These are phyloP conservation scores for Campylomormyrus numenius DNA, from an alignment of 2,113 vertebrate genomes.

Conservation along the genomic window DNA sequence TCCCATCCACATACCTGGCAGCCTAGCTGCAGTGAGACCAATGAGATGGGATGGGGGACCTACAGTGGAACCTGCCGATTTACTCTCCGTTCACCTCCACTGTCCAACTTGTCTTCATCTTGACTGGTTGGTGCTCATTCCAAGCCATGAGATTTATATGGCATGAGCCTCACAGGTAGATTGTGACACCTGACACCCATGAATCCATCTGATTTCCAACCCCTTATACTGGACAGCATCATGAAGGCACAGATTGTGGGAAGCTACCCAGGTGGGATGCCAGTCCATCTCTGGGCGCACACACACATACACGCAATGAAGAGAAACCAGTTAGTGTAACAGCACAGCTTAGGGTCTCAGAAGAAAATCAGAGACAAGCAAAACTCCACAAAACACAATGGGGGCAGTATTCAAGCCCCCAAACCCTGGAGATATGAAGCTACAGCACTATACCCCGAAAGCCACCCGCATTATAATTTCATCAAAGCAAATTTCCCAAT, in stretches of 20 bases:
- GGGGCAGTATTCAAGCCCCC: neutral
- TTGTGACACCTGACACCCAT: neutral
- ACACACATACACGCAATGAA: neutral
- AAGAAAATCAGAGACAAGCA: neutral
- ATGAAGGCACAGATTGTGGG: neutral
- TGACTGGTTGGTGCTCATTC: too few species aligned
- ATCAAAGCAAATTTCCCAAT: neutral
- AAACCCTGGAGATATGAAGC: neutral
- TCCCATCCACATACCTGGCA: neutral
- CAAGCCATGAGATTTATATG: neutral
- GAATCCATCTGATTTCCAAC: neutral
- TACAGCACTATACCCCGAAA: neutral
- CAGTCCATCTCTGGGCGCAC: neutral
- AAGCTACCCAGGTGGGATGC: neutral
- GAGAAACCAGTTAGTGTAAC: neutral
- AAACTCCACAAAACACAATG: neutral
- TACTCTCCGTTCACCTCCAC: too few species aligned
- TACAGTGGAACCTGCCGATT: neutral
- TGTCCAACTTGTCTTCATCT: too few species aligned
- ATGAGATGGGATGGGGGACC: neutral
- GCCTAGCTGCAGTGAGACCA: neutral
- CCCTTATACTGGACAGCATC: neutral
- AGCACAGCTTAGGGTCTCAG: neutral
- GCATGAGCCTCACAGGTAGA: neutral
- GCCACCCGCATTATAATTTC: neutral